phyloP scores from a whole-genome alignment of 2,797 vertebrate genomes.

The Alosa sapidissima region DNA sequence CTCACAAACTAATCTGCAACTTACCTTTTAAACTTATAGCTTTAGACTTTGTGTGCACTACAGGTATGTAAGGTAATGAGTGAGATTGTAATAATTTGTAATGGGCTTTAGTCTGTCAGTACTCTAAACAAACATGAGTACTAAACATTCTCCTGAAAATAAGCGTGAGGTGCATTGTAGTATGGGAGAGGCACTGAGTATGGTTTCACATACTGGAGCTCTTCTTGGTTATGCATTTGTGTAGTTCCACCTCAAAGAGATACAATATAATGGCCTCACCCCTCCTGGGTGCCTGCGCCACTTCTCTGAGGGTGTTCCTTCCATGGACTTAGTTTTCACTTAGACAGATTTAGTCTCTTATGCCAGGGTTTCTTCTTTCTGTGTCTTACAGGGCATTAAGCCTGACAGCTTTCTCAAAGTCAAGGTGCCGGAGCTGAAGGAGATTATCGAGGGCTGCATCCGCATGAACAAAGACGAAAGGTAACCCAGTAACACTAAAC shows the following conservation, averaged over 20 bases:
- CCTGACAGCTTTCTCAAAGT: slow-evolving; percentile 92
- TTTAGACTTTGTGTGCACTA: not conserved
- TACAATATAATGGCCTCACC: not conserved
- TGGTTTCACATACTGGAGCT: not conserved
- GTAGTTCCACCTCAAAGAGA: not conserved
- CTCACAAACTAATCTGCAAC: not conserved
- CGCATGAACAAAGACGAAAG: slow-evolving; percentile 85
- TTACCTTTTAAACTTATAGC: not conserved
- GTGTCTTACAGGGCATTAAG: slow-evolving; percentile 82
- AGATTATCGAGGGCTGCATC: slow-evolving; percentile 94
- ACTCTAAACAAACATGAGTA: too few species aligned
- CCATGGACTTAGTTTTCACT: not conserved
- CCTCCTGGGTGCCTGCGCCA: not conserved
- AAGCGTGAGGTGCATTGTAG: not conserved
- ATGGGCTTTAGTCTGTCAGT: not conserved
- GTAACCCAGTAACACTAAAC: slow-evolving; percentile 59
- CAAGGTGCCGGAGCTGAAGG: slow-evolving; percentile 85
- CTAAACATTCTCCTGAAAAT: not conserved
- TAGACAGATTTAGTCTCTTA: not conserved
- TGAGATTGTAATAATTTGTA: not conserved
- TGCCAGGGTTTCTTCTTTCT: not conserved
- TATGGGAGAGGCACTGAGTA: not conserved
- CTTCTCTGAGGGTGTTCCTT: not conserved
- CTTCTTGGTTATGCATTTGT: not conserved
- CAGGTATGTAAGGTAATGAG: not conserved